Evolutionary conservation across 2,888 invertebrate species (phyloP).

Genomic region (Meganola albula): DNA sequence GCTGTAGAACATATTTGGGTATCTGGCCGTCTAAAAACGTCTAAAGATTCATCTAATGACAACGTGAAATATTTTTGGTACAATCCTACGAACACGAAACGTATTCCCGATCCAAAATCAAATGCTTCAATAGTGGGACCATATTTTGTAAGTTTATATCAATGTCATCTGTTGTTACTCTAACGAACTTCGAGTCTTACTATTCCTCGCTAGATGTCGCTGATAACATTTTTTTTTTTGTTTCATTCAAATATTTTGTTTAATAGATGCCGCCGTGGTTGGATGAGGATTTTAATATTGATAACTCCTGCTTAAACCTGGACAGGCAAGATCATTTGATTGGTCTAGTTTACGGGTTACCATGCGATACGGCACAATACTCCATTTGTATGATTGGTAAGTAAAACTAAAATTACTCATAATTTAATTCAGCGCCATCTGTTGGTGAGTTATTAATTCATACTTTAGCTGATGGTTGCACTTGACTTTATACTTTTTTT

Average conservation of each 20-base stretch:
- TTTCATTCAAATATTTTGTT: too few species aligned
- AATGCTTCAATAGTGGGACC: too few species aligned
- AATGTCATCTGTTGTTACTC: too few species aligned
- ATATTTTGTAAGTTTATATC: too few species aligned
- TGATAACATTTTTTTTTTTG: not conserved
- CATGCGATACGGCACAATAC: slow-evolving; percentile 70
- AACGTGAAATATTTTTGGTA: slow-evolving; percentile 45
- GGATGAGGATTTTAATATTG: slow-evolving; percentile 59
- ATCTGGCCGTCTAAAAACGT: slow-evolving; percentile 59
- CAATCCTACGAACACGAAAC: slow-evolving; percentile 46
- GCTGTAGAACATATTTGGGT: slow-evolving; percentile 66
- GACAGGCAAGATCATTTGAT: slow-evolving; percentile 69
- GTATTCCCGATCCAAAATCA: slow-evolving; percentile 45
- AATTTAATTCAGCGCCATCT: too few species aligned
- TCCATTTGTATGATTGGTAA: slow-evolving; percentile 70
- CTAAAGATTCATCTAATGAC: slow-evolving; percentile 43
- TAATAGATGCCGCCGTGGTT: slow-evolving; percentile 68
- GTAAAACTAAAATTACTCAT: too few species aligned
- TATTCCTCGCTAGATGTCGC: not conserved
- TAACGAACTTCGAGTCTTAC: too few species aligned
- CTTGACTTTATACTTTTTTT: too few species aligned
- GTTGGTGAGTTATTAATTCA: too few species aligned
- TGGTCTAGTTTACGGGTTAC: slow-evolving; percentile 67
- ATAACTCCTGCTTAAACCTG: slow-evolving; percentile 66
- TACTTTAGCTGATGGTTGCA: too few species aligned